Evolutionary conservation across 2,888 invertebrate genomes (phyloP).

Genomic region (Euspilapteryx auroguttella): DNA sequence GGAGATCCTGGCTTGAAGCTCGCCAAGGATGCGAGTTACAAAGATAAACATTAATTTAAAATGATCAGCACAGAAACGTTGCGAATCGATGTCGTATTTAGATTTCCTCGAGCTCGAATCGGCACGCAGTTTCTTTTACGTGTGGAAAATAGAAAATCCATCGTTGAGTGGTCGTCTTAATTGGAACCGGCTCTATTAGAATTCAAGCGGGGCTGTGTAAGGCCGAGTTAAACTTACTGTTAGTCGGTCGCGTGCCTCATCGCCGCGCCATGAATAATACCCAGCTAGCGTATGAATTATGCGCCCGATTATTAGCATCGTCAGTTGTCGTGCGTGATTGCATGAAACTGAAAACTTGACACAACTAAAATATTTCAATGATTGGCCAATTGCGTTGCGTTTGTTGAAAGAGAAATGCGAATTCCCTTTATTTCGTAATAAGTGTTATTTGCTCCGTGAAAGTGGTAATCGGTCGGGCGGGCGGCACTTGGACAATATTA

Average conservation of each 20-base stretch:
- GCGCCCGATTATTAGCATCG: conserved; percentile 4
- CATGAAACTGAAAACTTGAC: conserved; percentile 5
- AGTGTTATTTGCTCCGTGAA: too few species aligned
- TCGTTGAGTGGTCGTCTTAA: conserved; percentile 56
- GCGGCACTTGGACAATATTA: too few species aligned
- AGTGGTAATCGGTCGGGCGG: too few species aligned
- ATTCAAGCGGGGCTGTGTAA: conserved; percentile 40
- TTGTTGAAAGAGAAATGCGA: not conserved
- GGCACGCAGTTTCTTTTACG: conserved; percentile 57
- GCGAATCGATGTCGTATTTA: conserved; percentile 24
- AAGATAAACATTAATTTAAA: too few species aligned
- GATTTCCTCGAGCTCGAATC: conserved; percentile 38
- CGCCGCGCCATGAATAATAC: conserved; percentile 39
- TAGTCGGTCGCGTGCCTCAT: conserved; percentile 39
- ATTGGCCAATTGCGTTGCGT: not conserved
- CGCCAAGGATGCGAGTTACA: too few species aligned
- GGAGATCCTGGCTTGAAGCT: too few species aligned
- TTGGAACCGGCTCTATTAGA: conserved; percentile 44
- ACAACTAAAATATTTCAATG: not conserved
- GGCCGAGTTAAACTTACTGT: conserved; percentile 42
- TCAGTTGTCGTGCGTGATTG: conserved; percentile 5
- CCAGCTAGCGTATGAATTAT: conserved; percentile 6
- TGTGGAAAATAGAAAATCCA: conserved; percentile 61
- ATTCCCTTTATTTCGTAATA: too few species aligned
- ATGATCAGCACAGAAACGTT: too few species aligned